Conservation (phyloP, 1,140 invertebrate genomes). For the Papilio glaucus region DNA sequence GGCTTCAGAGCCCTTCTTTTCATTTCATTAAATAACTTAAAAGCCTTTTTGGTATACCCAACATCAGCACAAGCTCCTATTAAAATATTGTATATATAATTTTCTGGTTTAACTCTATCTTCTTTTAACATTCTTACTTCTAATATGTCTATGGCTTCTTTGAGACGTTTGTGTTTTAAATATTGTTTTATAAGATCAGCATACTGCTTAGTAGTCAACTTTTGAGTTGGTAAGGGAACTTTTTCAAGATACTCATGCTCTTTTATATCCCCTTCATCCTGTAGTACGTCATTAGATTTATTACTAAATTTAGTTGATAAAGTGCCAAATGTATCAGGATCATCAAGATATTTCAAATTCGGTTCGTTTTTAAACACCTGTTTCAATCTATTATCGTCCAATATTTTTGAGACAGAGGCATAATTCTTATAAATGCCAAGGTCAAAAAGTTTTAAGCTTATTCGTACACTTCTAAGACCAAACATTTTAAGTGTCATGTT, state of each 20-base stretch:
- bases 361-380: background rate
- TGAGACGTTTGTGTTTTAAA: constrained; percentile 85
- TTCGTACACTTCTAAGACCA: background rate
- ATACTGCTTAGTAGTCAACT: constrained; percentile 85
- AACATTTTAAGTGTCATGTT: constrained; percentile 1
- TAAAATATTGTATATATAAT: constrained; percentile 91
- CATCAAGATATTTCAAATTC: background rate
- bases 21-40: constrained; percentile 92
- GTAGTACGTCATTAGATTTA: background rate
- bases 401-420: background rate
- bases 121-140: constrained; percentile 89
- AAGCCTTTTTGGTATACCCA: constrained; percentile 93
- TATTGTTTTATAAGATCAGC: constrained; percentile 87
- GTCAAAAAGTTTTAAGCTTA: background rate
- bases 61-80: constrained; percentile 91
- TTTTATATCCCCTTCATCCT: constrained; percentile 17
- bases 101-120: constrained; percentile 90
- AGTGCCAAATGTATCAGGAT: constrained; percentile 7
- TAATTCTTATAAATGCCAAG: background rate
- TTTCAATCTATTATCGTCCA: background rate
- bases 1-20: constrained; percentile 88
- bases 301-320: constrained; percentile 8
- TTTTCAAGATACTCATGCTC: constrained; percentile 10
- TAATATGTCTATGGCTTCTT: constrained; percentile 90
- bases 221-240: constrained; percentile 65